Evolutionary conservation across 2,888 invertebrate species (phyloP).

Genomic region (Acanthosepion lycidas): DNA sequence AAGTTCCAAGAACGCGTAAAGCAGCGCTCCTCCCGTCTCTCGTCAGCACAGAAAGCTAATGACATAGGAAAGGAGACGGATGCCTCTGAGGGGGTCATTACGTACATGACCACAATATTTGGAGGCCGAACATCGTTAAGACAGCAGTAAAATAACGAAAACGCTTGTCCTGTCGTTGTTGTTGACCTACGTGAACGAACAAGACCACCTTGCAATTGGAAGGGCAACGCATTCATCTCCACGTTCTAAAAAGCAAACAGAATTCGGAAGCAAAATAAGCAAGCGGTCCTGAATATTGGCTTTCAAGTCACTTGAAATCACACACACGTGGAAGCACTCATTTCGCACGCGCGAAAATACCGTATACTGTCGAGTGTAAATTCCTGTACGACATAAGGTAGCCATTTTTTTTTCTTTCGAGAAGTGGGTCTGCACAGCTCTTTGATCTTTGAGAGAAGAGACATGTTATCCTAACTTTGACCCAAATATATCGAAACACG

Average conservation of each 20-base stretch:
- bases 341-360: background rate
- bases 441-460: background rate
- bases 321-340: background rate
- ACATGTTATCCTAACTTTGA: background rate
- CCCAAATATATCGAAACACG: background rate
- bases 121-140: background rate
- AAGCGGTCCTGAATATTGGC: background rate
- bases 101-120: background rate
- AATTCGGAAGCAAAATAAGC: background rate
- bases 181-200: background rate
- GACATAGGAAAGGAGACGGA: background rate
- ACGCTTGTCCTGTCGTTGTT: background rate
- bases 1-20: background rate
- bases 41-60: background rate
- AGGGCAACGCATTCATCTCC: background rate
- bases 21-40: background rate
- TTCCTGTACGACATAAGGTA: background rate
- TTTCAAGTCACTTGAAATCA: background rate
- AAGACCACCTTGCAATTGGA: background rate
- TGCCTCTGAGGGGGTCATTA: background rate
- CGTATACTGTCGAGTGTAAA: background rate
- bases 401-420: background rate
- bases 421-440: background rate
- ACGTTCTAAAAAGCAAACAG: background rate
- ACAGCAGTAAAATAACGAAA: background rate